Evolutionary conservation across 2,888 invertebrate species (phyloP), one percentile per base, ranked within the genome.

Genomic region (Rhamphomyia laevipes): DNA sequence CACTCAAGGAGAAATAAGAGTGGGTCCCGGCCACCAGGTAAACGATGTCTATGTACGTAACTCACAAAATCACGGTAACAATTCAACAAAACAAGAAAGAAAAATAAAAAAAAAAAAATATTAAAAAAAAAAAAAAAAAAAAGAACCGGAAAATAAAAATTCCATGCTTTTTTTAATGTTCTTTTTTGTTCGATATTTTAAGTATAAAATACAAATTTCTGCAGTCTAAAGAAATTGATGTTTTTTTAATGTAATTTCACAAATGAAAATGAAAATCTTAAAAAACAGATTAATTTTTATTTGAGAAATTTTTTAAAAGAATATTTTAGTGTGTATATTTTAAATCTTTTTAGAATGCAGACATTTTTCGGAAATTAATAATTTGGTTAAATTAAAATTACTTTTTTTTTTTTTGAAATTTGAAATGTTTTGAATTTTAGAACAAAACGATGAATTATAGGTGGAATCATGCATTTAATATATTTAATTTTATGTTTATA

Each of bases 21-120:
- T 82, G 77, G 82, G 82, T 76, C 78, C 81, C 72, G 80, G 79
- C 72, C 82, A 81, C 77, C 82, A 82, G 80, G 82, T 82, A 75
- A 77, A 75, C 74, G 77, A 77, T 71, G 74, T 77, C 73, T 77
- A 77, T 76, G 77, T 77, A 76, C 75, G 77, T 77, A 71, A 71
- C 69, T 70, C 71, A 71, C 67, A 68, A 68, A 67, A 67, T 70
- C 70, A 74, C 73, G 75, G 75, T 75, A 75, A 75, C 73, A 69
- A 65, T 55, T 58, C 55, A 30, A 12, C 23, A 44, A 17, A 18
- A 15, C 30, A 15, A 46, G 37, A 45, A 44, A 33, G 30, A 31
- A 35, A 45, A 37, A 43, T 46, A 46, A 30, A 50, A 46, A 38
- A 30, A 45, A 37, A 17, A 43, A 38, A 38, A 33, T 35, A 18